phyloP scores from a whole-genome alignment of 2,797 vertebrate species.

The Choloepus didactylus region DNA sequence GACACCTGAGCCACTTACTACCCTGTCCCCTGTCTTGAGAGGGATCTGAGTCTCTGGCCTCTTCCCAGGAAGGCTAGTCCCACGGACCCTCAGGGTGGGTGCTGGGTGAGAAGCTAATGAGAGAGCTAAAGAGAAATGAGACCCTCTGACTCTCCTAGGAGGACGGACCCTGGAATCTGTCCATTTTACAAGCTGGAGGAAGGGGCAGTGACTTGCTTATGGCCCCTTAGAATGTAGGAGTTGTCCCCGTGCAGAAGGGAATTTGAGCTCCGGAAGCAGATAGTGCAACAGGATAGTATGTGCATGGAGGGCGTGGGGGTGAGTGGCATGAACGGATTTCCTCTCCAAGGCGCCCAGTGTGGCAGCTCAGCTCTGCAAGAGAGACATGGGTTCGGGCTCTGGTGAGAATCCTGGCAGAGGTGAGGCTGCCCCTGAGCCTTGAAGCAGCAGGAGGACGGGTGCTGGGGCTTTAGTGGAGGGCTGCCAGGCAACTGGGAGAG shows the following conservation, averaged over 20 bases:
- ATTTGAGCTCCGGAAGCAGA: neutral
- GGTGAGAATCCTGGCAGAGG: neutral
- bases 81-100: neutral
- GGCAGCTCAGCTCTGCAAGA: neutral
- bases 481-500: neutral
- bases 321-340: neutral
- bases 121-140: neutral
- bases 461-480: neutral
- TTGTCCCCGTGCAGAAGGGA: neutral
- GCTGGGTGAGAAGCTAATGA: neutral
- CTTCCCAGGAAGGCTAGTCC: neutral
- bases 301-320: neutral
- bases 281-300: neutral
- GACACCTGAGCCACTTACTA: neutral
- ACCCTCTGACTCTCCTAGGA: neutral
- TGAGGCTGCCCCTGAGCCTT: neutral
- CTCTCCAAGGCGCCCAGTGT: too few relatives aligned
- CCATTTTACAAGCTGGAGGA: neutral
- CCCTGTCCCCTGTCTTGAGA: neutral
- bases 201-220: neutral
- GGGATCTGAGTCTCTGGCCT: rapidly evolving
- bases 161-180: neutral
- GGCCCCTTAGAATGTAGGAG: neutral
- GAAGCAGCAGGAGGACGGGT: neutral
- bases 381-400: rapidly evolving